Percentiles rank a stretch among this genome's conserved stretches.
phyloP scores from a whole-genome alignment of 2,113 vertebrate species.

The Micromys minutus region DNA sequence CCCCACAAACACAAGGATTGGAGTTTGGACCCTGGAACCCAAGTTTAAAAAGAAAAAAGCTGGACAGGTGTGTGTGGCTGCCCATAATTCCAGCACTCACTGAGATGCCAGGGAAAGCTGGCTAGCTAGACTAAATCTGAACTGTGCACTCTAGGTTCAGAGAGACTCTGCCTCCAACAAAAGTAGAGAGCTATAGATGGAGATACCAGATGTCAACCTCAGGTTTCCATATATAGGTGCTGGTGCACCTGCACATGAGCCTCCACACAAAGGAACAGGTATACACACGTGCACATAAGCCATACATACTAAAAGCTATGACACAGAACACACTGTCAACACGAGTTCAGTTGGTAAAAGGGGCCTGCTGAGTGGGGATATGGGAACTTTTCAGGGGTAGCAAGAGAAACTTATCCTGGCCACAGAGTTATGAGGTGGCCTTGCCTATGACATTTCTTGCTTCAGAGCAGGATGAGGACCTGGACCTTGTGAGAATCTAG shows the following conservation, averaged over 20 bases:
- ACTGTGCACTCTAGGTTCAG: not conserved
- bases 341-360: fast-evolving
- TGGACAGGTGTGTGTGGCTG: not conserved
- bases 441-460: not conserved
- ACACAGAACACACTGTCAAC: not conserved
- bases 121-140: not conserved
- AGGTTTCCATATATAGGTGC: not conserved
- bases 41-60: not conserved
- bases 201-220: not conserved
- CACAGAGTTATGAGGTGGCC: not conserved
- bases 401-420: not conserved
- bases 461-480: not conserved
- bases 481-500: not conserved
- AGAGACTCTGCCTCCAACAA: not conserved
- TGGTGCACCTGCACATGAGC: not conserved
- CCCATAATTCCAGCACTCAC: not conserved
- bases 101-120: too few species aligned
- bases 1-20: not conserved
- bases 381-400: not conserved
- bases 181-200: not conserved
- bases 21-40: not conserved
- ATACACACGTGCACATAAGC: not conserved
- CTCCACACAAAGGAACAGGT: not conserved
- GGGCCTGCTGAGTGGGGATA: not conserved
- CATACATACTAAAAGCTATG: not conserved